Base-by-base conservation (phyloP, 2,113 vertebrate genomes). In the Vulpes vulpes region DNA sequence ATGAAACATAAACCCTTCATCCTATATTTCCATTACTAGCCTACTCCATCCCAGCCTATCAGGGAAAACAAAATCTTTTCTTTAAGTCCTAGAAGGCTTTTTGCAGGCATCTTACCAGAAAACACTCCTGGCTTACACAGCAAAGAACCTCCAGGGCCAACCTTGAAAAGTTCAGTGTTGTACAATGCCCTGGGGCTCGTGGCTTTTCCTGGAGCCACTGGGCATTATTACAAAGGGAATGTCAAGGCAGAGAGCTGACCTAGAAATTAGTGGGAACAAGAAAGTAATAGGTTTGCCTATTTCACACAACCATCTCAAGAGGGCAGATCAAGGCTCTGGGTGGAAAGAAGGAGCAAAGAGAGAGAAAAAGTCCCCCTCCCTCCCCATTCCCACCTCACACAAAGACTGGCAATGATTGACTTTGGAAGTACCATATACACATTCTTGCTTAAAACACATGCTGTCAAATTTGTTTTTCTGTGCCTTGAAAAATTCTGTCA, bases 391-490 rank as follows among this genome's bases (percentile, higher is more conserved):
- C 38, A 12, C 65, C 11, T 55, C 38, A 32, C 92, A 71, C 23
- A 67, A 57, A 95, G 90, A 51, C 69, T 80, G 95, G 78, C 88
- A 62, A 78, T 89, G 96, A 98, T 7, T 95, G 96, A 93, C 74
- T 96, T 95, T 78, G 85, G n/a, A 95, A 96, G 92, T 76, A 69
- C 51, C 92, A 49, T 67, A 95, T 67, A 83, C 6, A 7, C 78
- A 69, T 97, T 96, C 96, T 92, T 73, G 82, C 87, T 83, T 88
- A 69, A 94, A 97, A 94, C 78, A 93, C 60, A 49, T 4, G 76
- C 93, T 93, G 98, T 98, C 98, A 97, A 96, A 94, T 67, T 96
- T 71, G 91, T 95, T 98, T 98, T 97, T 95, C 92, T 51, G 43
- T 0, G 53, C 79, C 71, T 71, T 92, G 94, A 73, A 98, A 96